Base-by-base conservation (phyloP, 2,797 vertebrate species). In the Acrossocheilus fasciatus region DNA sequence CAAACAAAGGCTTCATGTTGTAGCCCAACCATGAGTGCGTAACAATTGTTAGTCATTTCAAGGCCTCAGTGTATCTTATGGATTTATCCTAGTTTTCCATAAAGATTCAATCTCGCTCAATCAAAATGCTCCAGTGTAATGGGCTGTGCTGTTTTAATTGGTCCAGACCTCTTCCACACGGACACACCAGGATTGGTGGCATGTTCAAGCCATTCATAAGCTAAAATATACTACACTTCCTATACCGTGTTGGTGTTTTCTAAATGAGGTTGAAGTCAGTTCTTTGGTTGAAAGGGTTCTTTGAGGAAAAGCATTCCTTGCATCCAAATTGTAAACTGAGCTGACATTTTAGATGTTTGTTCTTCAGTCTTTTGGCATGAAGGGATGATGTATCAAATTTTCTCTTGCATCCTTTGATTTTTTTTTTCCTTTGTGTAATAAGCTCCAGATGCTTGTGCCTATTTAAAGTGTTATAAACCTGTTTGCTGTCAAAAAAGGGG, bases 391-490 rank as follows among this genome's bases (percentile, higher is more conserved):
- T 93, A 94, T 94, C 91, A 90, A 91, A 94, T 94, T 91, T 93
- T 94, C 91, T 89, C 91, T 81, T 90, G 88, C 62, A 62, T 91
- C 90, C 91, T 94, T 95, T 93, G 89, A 92, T 90, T 91, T 86
- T 72, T 62, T 80, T 52, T 39, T 36, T 6, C 26, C 26, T 36
- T 68, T 68, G 30, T 77, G 69, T 95, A 95, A 95, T 92, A 81
- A 89, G 88, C 66, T 88, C 94, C 94, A 95, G 95, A 95, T 96
- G 95, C 86, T 87, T 80, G 8, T 84, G 78, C 77, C 87, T 91
- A 89, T 92, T 94, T 91, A 92, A 93, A 92, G 91, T 93, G 91
- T 93, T 89, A 92, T 93, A 93, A 95, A 94, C 92, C 92, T 94
- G 92, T 92, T 91, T 85, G 79, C 66, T 66, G n/a, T 41, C 88